phyloP scores from a whole-genome alignment of 2,113 vertebrate genomes.

The Microcebus tavaratra region DNA sequence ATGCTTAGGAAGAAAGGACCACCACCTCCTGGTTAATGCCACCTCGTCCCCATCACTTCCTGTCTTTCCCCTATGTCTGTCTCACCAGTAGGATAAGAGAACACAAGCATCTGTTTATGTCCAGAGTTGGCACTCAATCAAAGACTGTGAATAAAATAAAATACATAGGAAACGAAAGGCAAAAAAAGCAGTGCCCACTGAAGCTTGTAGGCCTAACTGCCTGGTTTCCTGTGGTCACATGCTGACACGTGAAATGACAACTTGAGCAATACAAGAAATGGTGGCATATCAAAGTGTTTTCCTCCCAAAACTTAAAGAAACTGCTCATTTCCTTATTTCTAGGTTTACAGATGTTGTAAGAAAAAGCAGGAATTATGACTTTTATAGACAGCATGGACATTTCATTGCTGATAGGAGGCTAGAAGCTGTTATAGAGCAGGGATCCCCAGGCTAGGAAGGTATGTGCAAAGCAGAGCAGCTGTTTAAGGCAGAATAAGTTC shows the following conservation, averaged over 20 bases:
- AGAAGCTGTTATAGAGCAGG: background rate
- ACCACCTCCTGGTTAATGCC: background rate
- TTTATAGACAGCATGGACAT: background rate
- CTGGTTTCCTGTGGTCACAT: background rate
- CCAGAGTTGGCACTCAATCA: background rate
- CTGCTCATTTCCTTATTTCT: conserved; percentile 8
- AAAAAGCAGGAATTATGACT: background rate
- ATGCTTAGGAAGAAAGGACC: background rate
- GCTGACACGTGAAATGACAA: background rate
- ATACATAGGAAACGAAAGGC: background rate
- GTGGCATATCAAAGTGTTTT: background rate
- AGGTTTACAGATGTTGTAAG: background rate
- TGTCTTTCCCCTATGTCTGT: background rate
- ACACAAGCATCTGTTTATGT: background rate
- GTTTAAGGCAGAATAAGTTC: background rate
- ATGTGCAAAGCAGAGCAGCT: background rate
- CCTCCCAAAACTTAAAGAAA: background rate
- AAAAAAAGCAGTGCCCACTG: background rate
- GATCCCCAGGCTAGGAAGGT: background rate
- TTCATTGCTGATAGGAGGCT: background rate
- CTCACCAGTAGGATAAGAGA: background rate
- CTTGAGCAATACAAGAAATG: background rate
- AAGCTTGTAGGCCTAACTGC: background rate
- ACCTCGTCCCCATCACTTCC: background rate
- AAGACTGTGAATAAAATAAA: background rate